These are phyloP conservation scores for Noctua pronuba DNA, from an alignment of 2,888 invertebrate genomes.

Conservation along the genomic window DNA sequence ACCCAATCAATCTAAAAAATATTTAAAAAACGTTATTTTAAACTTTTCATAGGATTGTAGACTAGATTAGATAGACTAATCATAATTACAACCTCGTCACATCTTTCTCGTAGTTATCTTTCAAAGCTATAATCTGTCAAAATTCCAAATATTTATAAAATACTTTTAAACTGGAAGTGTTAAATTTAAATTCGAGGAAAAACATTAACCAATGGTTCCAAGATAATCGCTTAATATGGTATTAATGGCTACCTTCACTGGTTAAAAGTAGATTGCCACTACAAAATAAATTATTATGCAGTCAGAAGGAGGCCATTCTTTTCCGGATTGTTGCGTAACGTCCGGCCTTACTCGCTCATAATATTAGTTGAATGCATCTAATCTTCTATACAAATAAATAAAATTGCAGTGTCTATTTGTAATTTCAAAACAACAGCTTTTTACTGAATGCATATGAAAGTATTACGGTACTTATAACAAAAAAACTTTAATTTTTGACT, in stretches of 20 bases:
- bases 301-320: constrained; percentile 35
- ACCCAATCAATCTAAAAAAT: not conserved
- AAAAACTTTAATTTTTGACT: no score
- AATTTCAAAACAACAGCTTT: no score
- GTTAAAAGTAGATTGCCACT: constrained; percentile 18
- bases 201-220: not conserved
- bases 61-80: not conserved
- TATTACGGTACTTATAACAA: no score
- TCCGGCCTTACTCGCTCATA: constrained; percentile 23
- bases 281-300: not conserved
- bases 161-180: not conserved
- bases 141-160: not conserved
- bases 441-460: no score
- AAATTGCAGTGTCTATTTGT: no score
- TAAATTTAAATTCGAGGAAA: constrained; percentile 24
- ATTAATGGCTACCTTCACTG: constrained; percentile 42
- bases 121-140: not conserved
- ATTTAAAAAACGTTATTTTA: not conserved
- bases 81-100: not conserved
- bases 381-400: not conserved
- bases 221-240: not conserved
- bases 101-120: not conserved
- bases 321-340: constrained; percentile 57
- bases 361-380: constrained; percentile 33
- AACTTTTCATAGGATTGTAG: not conserved